Conservation (phyloP, 2,797 vertebrate genomes). For the Clamator glandarius region DNA sequence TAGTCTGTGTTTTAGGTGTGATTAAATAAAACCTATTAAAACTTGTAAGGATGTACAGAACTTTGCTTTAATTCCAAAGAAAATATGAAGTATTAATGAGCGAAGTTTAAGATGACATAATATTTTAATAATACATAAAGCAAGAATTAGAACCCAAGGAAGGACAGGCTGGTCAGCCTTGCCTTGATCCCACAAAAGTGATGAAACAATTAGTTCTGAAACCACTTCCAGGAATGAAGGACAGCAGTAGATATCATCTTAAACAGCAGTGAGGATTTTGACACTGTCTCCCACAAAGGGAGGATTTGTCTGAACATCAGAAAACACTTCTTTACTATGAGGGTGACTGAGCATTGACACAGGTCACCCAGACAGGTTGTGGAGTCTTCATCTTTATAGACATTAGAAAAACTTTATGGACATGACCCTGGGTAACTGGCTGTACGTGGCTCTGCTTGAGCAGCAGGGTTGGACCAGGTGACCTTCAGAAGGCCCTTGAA, state of each 20-base stretch:
- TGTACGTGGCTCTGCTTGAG: neutral
- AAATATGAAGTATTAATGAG: neutral
- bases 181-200: neutral
- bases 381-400: neutral
- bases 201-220: neutral
- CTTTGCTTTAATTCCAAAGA: neutral
- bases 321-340: neutral
- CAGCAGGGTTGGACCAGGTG: neutral
- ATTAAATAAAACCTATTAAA: neutral
- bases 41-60: neutral
- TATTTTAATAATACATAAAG: neutral
- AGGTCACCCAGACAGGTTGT: neutral
- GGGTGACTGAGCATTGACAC: too few species aligned
- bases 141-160: neutral
- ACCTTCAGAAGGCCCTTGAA: neutral
- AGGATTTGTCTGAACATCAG: neutral
- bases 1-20: neutral
- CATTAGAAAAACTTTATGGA: neutral
- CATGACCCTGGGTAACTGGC: rapidly evolving
- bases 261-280: rapidly evolving
- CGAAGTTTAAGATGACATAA: neutral
- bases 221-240: neutral
- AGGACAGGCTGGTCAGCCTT: neutral
- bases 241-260: neutral
- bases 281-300: neutral